Evolutionary conservation across 2,797 vertebrate species (phyloP).

Genomic region (Danio aesculapii): DNA sequence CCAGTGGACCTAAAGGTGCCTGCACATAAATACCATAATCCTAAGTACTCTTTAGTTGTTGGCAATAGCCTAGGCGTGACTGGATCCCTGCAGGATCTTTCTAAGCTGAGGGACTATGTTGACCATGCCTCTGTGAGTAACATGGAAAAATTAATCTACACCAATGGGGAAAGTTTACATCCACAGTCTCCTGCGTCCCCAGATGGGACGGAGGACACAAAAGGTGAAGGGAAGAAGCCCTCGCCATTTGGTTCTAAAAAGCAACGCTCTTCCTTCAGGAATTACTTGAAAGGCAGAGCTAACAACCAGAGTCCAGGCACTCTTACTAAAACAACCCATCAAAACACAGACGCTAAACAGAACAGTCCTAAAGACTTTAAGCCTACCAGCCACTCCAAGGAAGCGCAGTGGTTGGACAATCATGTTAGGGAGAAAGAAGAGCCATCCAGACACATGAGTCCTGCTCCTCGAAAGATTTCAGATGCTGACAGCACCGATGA

Average conservation of each 20-base stretch:
- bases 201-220: conserved; percentile 53
- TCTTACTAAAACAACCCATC: conserved; percentile 56
- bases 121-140: conserved; percentile 48
- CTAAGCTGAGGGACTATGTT: conserved; percentile 56
- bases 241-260: conserved; percentile 61
- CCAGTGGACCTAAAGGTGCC: conserved; percentile 78
- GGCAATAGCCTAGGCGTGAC: conserved; percentile 76
- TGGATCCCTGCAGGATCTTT: conserved; percentile 77
- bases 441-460: not conserved
- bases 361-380: conserved; percentile 55
- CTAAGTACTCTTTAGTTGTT: conserved; percentile 91
- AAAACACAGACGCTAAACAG: conserved; percentile 64
- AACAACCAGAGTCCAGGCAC: conserved; percentile 64
- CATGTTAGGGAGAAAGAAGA: conserved; percentile 25
- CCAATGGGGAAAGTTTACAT: conserved; percentile 21
- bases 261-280: conserved; percentile 74
- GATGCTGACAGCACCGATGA: conserved; percentile 61
- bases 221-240: conserved; percentile 57
- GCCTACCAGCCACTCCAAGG: conserved; percentile 15
- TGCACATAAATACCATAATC: conserved; percentile 93
- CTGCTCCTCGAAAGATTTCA: conserved; percentile 5
- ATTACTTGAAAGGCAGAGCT: conserved; percentile 73
- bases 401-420: not conserved
- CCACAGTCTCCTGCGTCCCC: conserved; percentile 21
- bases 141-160: conserved; percentile 44